Evolutionary conservation across 2,113 vertebrate genomes (phyloP).

Genomic region (Bubo bubo): DNA sequence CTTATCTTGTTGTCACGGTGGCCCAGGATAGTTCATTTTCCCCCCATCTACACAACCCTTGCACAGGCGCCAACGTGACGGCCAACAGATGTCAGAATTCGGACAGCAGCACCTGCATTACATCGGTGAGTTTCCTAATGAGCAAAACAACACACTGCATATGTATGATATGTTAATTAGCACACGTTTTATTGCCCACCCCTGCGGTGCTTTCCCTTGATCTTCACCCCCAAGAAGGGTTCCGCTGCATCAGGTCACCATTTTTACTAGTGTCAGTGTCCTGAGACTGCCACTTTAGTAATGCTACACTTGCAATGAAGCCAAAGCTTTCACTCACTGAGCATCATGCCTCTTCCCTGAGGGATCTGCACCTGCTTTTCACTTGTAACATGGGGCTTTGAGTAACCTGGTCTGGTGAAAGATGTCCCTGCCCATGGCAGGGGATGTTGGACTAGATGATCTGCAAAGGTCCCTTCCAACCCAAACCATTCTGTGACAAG

Average conservation of each 20-base stretch:
- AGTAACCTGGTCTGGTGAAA: not conserved
- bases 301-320: not conserved
- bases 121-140: not conserved
- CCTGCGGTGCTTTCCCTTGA: not conserved
- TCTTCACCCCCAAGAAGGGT: not conserved
- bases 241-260: accelerated
- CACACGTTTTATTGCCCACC: not conserved
- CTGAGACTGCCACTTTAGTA: not conserved
- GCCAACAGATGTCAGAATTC: not conserved
- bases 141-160: not conserved
- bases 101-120: not conserved
- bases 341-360: not conserved
- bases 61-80: not conserved
- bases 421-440: not conserved
- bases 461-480: not conserved
- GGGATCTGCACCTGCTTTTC: not conserved
- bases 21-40: not conserved
- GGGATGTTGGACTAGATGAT: not conserved
- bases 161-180: not conserved
- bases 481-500: not conserved
- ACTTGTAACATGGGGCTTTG: not conserved
- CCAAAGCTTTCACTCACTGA: not conserved
- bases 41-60: not conserved
- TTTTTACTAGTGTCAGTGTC: not conserved
- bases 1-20: not conserved